These are phyloP conservation scores for Corythoichthys intestinalis DNA, from an alignment of 2,113 vertebrate species.

Conservation along the genomic window DNA sequence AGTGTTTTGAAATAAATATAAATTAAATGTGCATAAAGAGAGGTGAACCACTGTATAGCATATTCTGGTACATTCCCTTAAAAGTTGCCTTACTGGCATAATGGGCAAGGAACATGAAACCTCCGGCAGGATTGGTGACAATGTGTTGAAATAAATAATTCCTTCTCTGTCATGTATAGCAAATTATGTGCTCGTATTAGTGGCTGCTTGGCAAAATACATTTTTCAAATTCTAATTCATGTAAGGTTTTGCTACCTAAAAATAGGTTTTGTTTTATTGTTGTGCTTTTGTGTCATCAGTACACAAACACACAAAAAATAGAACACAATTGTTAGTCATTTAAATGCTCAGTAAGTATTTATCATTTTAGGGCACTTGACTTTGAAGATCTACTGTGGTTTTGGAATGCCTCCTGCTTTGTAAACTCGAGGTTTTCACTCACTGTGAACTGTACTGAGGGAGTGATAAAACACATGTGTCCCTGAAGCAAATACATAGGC, in stretches of 20 bases:
- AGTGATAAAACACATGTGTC: conserved; percentile 41
- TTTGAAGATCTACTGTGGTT: not conserved
- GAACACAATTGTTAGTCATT: not conserved
- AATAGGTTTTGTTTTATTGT: too few relatives aligned
- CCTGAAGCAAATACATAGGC: conserved; percentile 62
- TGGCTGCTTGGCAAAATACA: too few relatives aligned
- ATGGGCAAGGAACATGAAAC: too few relatives aligned
- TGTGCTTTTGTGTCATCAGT: not conserved
- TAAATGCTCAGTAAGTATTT: not conserved
- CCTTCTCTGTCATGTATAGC: not conserved
- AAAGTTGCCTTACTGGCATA: too few relatives aligned
- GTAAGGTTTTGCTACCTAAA: too few relatives aligned
- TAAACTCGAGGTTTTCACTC: conserved; percentile 27
- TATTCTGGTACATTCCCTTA: not conserved
- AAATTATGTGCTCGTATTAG: too few relatives aligned
- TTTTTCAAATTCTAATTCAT: too few relatives aligned
- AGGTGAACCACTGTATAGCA: too few relatives aligned
- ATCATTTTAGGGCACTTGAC: not conserved
- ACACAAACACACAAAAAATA: not conserved
- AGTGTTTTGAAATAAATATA: too few relatives aligned
- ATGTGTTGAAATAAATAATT: not conserved
- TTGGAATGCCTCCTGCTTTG: conserved; percentile 29
- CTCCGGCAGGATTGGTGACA: too few relatives aligned
- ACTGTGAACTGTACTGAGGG: conserved; percentile 8
- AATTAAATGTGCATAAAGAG: too few relatives aligned